A percentile compares a stretch with the other conserved stretches of the same genome.
Evolutionary conservation across 2,797 vertebrate genomes (phyloP).

Genomic region (Orientallactaga sibirica): DNA sequence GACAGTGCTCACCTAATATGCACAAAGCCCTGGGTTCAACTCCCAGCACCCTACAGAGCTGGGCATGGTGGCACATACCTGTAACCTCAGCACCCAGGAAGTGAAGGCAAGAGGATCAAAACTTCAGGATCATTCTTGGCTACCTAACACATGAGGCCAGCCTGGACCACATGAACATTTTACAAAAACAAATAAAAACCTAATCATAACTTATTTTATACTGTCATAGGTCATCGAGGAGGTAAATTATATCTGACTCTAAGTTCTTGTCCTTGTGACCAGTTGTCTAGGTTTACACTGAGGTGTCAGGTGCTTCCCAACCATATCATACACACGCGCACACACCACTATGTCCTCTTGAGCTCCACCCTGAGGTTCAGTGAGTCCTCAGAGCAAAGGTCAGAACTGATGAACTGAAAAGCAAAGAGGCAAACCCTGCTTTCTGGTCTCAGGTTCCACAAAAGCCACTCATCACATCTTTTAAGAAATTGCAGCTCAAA

Average conservation of each 20-base stretch:
- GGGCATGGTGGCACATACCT: no score
- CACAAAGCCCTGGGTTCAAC: no score
- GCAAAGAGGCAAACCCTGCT: background rate
- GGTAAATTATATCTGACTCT: background rate
- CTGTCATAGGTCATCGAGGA: background rate
- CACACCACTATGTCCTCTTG: no score
- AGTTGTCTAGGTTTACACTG: background rate
- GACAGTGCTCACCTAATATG: no score
- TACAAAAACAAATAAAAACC: background rate
- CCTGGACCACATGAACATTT: background rate
- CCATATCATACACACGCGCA: accelerated
- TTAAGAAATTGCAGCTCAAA: constrained; percentile 69
- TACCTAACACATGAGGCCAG: background rate
- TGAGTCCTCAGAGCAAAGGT: background rate
- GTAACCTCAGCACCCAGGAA: background rate
- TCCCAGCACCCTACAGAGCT: background rate
- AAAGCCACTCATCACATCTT: constrained; percentile 55
- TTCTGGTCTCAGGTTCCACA: background rate
- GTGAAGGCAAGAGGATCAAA: background rate
- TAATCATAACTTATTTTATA: background rate
- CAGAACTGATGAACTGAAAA: background rate
- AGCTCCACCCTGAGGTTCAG: no score
- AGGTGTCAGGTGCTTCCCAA: background rate
- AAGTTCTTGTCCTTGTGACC: background rate
- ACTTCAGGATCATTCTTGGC: no score